Percentiles rank a stretch among this genome's conserved stretches.
These are phyloP conservation scores for Spinibarbus caldwelli DNA, from an alignment of 2,797 vertebrate genomes.

Conservation along the genomic window DNA sequence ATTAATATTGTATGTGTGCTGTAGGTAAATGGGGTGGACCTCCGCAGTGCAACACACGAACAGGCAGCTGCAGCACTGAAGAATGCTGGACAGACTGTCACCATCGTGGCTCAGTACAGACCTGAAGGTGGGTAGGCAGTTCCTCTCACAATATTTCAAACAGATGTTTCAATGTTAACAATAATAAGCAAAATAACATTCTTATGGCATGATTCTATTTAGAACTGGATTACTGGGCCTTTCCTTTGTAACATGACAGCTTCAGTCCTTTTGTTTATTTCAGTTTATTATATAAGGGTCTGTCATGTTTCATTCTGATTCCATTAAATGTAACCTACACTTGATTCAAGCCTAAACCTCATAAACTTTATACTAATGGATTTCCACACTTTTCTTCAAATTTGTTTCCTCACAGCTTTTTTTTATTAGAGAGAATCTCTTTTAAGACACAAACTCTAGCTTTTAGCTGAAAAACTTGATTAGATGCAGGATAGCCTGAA, in stretches of 20 bases:
- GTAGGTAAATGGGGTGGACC: constrained; percentile 94
- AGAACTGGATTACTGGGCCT: not conserved
- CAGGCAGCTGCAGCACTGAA: constrained; percentile 95
- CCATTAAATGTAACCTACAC: not conserved
- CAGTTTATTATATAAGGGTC: not conserved
- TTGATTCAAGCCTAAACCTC: not conserved
- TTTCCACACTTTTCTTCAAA: not conserved
- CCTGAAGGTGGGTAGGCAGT: constrained; percentile 83
- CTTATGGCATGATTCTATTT: not conserved
- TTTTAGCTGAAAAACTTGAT: not conserved
- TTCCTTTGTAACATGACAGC: not conserved
- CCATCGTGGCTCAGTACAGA: constrained; percentile 92
- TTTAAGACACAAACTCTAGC: not conserved
- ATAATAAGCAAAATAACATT: not conserved
- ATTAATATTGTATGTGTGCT: constrained; percentile 20
- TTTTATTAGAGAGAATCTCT: not conserved
- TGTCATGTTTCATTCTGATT: not conserved
- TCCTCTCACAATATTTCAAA: not conserved
- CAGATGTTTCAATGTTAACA: not conserved
- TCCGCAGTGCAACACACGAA: constrained; percentile 93
- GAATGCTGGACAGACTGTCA: constrained; percentile 93
- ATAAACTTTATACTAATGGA: not conserved
- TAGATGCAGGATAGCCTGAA: constrained; percentile 8
- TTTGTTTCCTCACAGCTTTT: not conserved
- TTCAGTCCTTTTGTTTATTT: not conserved